Conservation (phyloP, 1,140 invertebrate species). For the Macrotrachela quadricornifera region DNA sequence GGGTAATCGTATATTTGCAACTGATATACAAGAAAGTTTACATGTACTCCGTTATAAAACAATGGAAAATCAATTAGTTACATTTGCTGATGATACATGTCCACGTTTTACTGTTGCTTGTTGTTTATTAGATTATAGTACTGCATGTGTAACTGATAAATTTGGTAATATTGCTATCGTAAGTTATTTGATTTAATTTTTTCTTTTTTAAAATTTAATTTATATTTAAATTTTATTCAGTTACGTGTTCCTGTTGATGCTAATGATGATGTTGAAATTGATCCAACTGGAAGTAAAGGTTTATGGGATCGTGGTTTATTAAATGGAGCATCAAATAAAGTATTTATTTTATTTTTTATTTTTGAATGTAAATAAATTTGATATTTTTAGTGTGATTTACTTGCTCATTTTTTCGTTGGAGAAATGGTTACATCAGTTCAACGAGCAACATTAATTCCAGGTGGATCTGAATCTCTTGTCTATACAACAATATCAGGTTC, state of each 20-base stretch:
- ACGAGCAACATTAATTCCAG: constrained; percentile 84
- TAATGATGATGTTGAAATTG: constrained; percentile 66
- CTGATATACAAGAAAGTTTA: constrained; percentile 88
- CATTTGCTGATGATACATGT: constrained; percentile 92
- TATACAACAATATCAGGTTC: constrained; percentile 86
- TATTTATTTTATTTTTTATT: constrained; percentile 9
- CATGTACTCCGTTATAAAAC: constrained; percentile 85
- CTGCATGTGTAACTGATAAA: constrained; percentile 82
- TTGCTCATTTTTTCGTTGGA: constrained; percentile 77
- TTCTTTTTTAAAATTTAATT: constrained; percentile 1
- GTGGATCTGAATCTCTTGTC: constrained; percentile 78
- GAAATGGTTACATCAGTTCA: constrained; percentile 51
- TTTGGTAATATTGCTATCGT: constrained; percentile 91
- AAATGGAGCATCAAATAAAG: constrained; percentile 89
- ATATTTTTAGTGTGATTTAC: not conserved
- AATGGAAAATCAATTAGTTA: constrained; percentile 83
- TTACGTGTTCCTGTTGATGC: constrained; percentile 63
- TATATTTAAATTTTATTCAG: constrained; percentile 24
- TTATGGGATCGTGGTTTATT: constrained; percentile 88
- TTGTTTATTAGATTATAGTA: constrained; percentile 83
- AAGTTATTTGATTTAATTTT: constrained; percentile 23
- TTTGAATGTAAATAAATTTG: not conserved
- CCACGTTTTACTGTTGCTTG: constrained; percentile 79
- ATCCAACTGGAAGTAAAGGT: constrained; percentile 91
- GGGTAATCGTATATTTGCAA: constrained; percentile 74